Percentiles rank a stretch among this genome's conserved stretches.
Conservation (phyloP, 1,140 invertebrate genomes). For the Heterodera schachtii region DNA sequence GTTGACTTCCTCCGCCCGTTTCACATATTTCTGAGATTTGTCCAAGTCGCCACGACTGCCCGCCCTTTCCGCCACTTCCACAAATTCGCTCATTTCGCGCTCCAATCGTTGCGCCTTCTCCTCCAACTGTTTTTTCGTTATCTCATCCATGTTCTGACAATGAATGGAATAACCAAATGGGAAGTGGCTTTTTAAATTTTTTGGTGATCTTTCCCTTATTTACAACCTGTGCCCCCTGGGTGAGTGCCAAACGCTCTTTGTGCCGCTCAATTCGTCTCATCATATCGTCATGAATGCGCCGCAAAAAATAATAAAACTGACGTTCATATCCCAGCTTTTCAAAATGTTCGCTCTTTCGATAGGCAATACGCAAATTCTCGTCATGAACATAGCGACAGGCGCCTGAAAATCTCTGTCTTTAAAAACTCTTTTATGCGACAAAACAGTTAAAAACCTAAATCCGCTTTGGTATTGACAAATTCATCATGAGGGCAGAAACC, state of each 20-base stretch:
- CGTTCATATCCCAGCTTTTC: constrained; percentile 47
- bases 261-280: constrained; percentile 44
- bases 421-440: no score
- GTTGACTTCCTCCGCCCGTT: constrained; percentile 39
- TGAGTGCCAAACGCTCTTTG: constrained; percentile 47
- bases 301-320: constrained; percentile 44
- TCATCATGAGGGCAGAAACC: constrained; percentile 52
- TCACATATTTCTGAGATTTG: constrained; percentile 43
- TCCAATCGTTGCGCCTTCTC: constrained; percentile 40
- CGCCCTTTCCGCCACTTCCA: constrained; percentile 36
- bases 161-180: constrained; percentile 7
- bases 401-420: constrained; percentile 33
- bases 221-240: constrained; percentile 32
- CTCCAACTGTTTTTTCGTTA: constrained; percentile 29
- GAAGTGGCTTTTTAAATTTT: not conserved
- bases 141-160: constrained; percentile 34
- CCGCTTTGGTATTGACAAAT: constrained; percentile 51
- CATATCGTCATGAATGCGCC: constrained; percentile 46
- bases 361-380: constrained; percentile 46
- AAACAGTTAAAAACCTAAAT: constrained; percentile 38
- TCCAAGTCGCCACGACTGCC: constrained; percentile 40
- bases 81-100: constrained; percentile 32
- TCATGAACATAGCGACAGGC: constrained; percentile 42
- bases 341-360: constrained; percentile 43
- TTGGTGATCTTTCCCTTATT: not conserved